Evolutionary conservation across 2,113 vertebrate species (phyloP).

Genomic region (Colistium nudipinnis): DNA sequence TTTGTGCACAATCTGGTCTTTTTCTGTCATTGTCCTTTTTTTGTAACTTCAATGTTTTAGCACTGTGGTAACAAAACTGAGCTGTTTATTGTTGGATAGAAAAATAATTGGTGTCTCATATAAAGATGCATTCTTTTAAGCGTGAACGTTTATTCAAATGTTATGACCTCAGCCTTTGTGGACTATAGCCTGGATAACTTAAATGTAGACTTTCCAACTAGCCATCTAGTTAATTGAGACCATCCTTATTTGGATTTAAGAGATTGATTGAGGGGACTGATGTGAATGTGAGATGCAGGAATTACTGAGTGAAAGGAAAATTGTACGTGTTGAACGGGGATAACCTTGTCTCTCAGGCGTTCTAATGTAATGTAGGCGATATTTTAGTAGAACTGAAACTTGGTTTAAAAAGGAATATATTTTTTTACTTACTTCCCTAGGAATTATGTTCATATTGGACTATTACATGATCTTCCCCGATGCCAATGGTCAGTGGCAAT

Average conservation of each 20-base stretch:
- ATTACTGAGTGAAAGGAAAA: neutral
- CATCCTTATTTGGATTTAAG: neutral
- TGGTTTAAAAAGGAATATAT: neutral
- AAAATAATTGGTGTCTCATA: slow-evolving; percentile 1
- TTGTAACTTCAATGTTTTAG: slow-evolving; percentile 34
- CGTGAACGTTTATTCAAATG: too few species aligned
- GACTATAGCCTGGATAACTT: too few species aligned
- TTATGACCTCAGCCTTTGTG: too few species aligned
- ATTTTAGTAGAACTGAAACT: neutral
- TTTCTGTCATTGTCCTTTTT: slow-evolving; percentile 32
- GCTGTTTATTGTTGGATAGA: neutral
- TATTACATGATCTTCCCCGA: neutral
- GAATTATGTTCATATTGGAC: neutral
- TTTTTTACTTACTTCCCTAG: neutral
- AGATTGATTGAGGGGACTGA: neutral
- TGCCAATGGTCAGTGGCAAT: neutral
- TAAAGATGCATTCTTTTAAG: too few species aligned
- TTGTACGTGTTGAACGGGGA: neutral
- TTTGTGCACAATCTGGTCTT: slow-evolving; percentile 45
- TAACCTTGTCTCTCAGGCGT: neutral
- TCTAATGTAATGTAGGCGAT: neutral
- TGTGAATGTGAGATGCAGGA: neutral
- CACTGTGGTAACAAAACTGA: slow-evolving; percentile 40
- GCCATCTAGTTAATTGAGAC: neutral
- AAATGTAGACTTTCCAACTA: neutral